Evolutionary conservation across 2,888 invertebrate species (phyloP).

Genomic region (Ectemnius cavifrons): DNA sequence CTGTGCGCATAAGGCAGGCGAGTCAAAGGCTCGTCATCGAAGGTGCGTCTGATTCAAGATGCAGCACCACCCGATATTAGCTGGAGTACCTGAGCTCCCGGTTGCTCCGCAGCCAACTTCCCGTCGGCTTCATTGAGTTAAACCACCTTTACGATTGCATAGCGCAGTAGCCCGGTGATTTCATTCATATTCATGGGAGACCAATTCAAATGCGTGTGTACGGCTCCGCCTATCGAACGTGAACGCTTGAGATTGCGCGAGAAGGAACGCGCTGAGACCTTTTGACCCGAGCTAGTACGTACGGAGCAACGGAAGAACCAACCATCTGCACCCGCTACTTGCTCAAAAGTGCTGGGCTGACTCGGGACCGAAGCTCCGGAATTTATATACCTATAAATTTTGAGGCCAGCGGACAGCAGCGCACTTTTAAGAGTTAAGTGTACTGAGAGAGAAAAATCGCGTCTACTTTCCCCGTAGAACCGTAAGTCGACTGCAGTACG

Average conservation of each 20-base stretch:
- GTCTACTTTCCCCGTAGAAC: conserved; percentile 18
- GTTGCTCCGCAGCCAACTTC: conserved; percentile 29
- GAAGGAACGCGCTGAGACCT: conserved; percentile 21
- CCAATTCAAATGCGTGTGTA: conserved; percentile 66
- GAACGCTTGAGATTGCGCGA: conserved; percentile 48
- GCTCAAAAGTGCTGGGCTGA: conserved; percentile 53
- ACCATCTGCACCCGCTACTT: conserved; percentile 35
- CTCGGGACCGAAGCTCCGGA: conserved; percentile 25
- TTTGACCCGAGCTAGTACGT: conserved; percentile 33
- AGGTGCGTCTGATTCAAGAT: conserved; percentile 3
- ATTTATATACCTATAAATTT: conserved; percentile 48
- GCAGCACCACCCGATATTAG: not conserved
- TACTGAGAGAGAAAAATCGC: conserved; percentile 9
- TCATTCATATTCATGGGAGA: conserved; percentile 67
- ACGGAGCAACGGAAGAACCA: too few relatives aligned
- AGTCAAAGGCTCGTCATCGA: not conserved
- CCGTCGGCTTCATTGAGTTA: conserved; percentile 59
- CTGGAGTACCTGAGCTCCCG: not conserved
- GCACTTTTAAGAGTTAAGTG: conserved; percentile 6
- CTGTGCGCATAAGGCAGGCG: too few relatives aligned
- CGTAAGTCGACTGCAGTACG: conserved; percentile 28
- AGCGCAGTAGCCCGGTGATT: conserved; percentile 36
- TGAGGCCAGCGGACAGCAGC: conserved; percentile 13
- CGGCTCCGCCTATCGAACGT: conserved; percentile 55
- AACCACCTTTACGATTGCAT: conserved; percentile 41